Conservation (phyloP, 2,113 vertebrate species). For the Mustelus asterias region DNA sequence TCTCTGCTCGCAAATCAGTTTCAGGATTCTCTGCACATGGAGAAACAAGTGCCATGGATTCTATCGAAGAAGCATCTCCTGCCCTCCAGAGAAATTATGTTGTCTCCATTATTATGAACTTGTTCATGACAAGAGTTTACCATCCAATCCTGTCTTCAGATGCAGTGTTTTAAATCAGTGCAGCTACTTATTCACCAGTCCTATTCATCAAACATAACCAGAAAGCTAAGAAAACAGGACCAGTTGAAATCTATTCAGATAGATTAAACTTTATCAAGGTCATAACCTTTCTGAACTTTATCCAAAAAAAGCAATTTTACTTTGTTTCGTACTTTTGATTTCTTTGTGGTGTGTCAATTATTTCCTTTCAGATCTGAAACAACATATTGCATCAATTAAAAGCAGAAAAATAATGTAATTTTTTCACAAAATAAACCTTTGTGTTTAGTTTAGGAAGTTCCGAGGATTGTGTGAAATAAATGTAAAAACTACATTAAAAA, state of each 20-base stretch:
- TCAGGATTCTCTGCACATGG: background rate
- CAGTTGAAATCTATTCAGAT: background rate
- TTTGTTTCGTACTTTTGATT: background rate
- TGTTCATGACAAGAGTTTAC: background rate
- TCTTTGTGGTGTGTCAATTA: background rate
- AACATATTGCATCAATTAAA: background rate
- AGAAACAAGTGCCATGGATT: background rate
- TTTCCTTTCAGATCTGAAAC: background rate
- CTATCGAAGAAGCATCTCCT: background rate
- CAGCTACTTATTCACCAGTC: background rate
- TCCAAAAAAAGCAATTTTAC: background rate
- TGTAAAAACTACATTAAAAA: background rate
- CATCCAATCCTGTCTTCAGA: background rate
- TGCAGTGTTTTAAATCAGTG: background rate
- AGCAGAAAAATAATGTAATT: background rate
- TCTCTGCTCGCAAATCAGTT: no score
- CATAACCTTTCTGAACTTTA: background rate
- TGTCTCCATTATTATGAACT: background rate
- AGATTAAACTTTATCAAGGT: background rate
- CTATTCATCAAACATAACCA: background rate
- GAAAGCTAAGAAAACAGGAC: background rate
- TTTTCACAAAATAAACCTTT: background rate
- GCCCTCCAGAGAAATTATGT: background rate
- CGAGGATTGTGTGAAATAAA: background rate
- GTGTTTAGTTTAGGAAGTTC: background rate